Base-by-base conservation (phyloP, 2,888 invertebrate genomes). In the Busseola fusca region DNA sequence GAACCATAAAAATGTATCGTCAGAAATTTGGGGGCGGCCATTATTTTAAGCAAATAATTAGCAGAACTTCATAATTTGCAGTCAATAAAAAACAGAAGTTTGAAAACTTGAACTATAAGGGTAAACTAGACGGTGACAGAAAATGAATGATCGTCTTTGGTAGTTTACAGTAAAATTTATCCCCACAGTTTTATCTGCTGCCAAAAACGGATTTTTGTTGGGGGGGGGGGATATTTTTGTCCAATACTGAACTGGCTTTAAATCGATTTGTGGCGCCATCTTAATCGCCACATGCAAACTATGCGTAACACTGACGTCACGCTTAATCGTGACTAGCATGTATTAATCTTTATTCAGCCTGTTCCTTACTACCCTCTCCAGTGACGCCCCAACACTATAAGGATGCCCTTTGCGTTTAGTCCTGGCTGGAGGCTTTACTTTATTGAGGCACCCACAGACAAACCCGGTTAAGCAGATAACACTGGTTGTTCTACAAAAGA, bases 61-160 rank as follows among this genome's bases (percentile, higher is more conserved):
- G 48, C 37, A 63, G 40, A 84, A 87, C 78, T 87, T 81, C 65
- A 78, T 73, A 80, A 84, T 82, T 85, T 76, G 48, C 30, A 81
- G 81, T 75, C 82, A 75, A 87, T 87, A 83, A 84, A 84, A 84
- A 74, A 74, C 83, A 87, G 82, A 82, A 82, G 77, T 86, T 83
- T 60, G 64, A 21, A 64, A 76, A 74, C 64, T 81, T 68, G 50
- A 69, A 73, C 67, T 78, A 81, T 71, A 71, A 72, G 50, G 34
- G 14, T 30, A 62, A 54, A 58, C 58, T 34, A 71, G 69, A 25
- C 6, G 67, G 10, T 68, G 52, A 57, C 45, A 48, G 52, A 56
- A 42, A 71, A 71, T 57, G 57, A 77, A 58, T n/a, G 45, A 72
- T 50, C 7, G 34, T 37, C n/a, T 25, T 60, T 42, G 37, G 21